A percentile compares a stretch with the other conserved stretches of the same genome.
Evolutionary conservation across 2,888 invertebrate species (phyloP).

Genomic region (Torymus texanus): DNA sequence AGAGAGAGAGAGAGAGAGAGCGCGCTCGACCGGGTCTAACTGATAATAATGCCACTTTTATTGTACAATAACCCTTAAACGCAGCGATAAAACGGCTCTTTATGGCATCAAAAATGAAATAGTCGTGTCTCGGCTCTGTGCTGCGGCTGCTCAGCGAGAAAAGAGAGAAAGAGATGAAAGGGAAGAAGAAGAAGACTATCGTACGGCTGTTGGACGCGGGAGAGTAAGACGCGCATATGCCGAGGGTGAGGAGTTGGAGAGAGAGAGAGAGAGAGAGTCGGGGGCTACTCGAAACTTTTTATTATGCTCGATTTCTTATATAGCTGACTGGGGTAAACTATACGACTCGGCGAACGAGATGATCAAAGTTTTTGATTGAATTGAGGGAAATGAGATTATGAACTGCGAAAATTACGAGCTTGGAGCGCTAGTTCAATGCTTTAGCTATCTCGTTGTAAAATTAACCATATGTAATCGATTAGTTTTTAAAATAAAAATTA

Average conservation of each 20-base stretch:
- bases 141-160: constrained; percentile 11
- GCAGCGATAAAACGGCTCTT: constrained; percentile 72
- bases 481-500: too few relatives aligned
- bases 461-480: too few relatives aligned
- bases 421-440: too few relatives aligned
- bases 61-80: constrained; percentile 75
- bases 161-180: constrained; percentile 13
- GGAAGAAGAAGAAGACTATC: too few relatives aligned
- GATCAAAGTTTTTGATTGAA: constrained; percentile 44
- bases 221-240: constrained; percentile 16
- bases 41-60: constrained; percentile 75
- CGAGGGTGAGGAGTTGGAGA: too few relatives aligned
- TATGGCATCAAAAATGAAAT: constrained; percentile 73
- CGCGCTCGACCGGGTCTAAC: constrained; percentile 63
- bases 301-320: constrained; percentile 38
- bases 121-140: constrained; percentile 61
- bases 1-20: constrained; percentile 35
- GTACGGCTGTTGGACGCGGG: too few relatives aligned
- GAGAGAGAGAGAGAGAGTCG: background rate
- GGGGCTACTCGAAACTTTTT: constrained; percentile 46
- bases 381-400: constrained; percentile 17
- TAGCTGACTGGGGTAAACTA: background rate
- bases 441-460: too few relatives aligned
- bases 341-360: constrained; percentile 8
- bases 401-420: background rate